Evolutionary conservation across 2,113 vertebrate genomes (phyloP).

Genomic region (Tauraco erythrolophus): DNA sequence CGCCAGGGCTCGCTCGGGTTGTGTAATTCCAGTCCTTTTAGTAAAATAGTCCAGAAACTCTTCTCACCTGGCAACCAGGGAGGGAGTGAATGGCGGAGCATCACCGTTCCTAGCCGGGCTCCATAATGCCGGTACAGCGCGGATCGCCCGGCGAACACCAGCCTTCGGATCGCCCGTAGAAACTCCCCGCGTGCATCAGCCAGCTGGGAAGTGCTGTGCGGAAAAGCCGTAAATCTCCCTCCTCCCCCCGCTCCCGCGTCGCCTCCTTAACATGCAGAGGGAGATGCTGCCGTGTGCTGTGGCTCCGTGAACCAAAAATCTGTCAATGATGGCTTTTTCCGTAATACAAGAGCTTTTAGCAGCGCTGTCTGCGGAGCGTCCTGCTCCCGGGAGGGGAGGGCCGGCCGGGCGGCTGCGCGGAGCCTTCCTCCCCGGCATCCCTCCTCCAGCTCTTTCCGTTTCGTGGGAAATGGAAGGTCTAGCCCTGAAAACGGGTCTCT

Average conservation of each 20-base stretch:
- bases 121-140: constrained; percentile 31
- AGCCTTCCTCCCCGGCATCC: not conserved
- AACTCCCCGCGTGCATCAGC: constrained; percentile 24
- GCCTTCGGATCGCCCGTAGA: constrained; percentile 45
- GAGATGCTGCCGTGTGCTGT: constrained; percentile 43
- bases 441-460: not conserved
- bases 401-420: not conserved
- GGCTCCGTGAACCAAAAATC: constrained; percentile 41
- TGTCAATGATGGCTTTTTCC: constrained; percentile 50
- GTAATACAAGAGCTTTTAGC: constrained; percentile 53
- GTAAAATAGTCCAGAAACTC: constrained; percentile 49
- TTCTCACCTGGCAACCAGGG: constrained; percentile 65
- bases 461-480: not conserved
- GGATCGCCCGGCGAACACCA: not conserved
- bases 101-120: constrained; percentile 23
- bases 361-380: not conserved
- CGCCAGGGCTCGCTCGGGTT: not conserved
- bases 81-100: constrained; percentile 32
- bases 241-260: not conserved
- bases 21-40: not conserved
- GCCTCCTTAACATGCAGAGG: constrained; percentile 58
- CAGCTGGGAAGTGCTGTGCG: constrained; percentile 43
- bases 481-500: not conserved
- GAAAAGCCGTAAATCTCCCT: constrained; percentile 53
- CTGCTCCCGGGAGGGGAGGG: not conserved